These are phyloP conservation scores for Microplitis manilae DNA, from an alignment of 2,888 invertebrate species.

Conservation along the genomic window DNA sequence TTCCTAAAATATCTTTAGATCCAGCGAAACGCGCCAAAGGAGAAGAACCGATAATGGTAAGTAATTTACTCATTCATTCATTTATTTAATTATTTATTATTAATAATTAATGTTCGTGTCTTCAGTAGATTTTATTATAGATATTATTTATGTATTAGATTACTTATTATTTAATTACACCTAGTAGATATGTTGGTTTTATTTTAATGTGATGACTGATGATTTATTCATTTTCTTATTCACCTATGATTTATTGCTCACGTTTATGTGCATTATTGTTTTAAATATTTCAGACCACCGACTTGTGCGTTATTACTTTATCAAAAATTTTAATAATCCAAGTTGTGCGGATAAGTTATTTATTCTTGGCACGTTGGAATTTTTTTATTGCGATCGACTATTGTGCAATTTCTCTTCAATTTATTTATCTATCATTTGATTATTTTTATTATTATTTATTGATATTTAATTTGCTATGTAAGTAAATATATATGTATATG, in stretches of 20 bases:
- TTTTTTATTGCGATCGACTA: slow-evolving; percentile 54
- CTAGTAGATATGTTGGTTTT: neutral
- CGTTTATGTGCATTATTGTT: slow-evolving; percentile 46
- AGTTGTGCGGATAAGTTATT: slow-evolving; percentile 32
- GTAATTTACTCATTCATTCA: slow-evolving; percentile 57
- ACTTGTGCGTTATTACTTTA: slow-evolving; percentile 62
- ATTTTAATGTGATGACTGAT: neutral
- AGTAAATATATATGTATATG: slow-evolving; percentile 53
- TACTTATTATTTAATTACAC: neutral
- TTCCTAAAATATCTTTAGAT: slow-evolving; percentile 87
- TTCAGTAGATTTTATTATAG: slow-evolving; percentile 19
- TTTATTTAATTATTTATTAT: slow-evolving; percentile 11
- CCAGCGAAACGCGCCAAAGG: slow-evolving; percentile 80
- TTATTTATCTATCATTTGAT: neutral
- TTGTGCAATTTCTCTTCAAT: slow-evolving; percentile 59
- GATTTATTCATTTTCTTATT: slow-evolving; percentile 44
- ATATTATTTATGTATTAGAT: neutral
- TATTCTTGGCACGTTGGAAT: slow-evolving; percentile 61
- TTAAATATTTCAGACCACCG: slow-evolving; percentile 62
- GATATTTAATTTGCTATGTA: slow-evolving; percentile 52
- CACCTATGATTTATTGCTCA: slow-evolving; percentile 34
- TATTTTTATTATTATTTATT: neutral
- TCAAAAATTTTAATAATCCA: slow-evolving; percentile 23
- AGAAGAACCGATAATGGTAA: slow-evolving; percentile 77
- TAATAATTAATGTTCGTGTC: neutral